Conservation (phyloP, 1,140 invertebrate genomes). For the Drosophila subpulchrella region DNA sequence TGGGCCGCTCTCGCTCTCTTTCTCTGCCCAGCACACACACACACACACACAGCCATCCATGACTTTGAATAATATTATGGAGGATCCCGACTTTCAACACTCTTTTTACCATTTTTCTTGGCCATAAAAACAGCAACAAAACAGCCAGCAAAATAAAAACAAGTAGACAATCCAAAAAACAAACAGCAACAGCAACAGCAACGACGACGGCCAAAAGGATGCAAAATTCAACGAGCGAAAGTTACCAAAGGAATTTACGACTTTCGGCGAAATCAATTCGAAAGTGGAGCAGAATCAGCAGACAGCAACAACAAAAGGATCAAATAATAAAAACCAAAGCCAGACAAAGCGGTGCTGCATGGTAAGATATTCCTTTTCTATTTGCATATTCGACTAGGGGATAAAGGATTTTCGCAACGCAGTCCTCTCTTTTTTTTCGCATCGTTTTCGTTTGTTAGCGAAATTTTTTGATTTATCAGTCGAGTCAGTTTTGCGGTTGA, state of each 20-base stretch:
- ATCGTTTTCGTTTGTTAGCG: constrained; percentile 7
- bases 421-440: constrained; percentile 8
- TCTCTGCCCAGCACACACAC: constrained; percentile 1
- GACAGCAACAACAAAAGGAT: constrained; percentile 25
- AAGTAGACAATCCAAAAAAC: constrained; percentile 49
- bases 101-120: constrained; percentile 54
- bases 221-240: constrained; percentile 57
- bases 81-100: constrained; percentile 71
- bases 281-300: constrained; percentile 59
- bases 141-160: constrained; percentile 45
- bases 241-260: constrained; percentile 78
- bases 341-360: constrained; percentile 25
- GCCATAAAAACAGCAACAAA: constrained; percentile 30
- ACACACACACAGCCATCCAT: constrained; percentile 28
- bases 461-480: constrained; percentile 65
- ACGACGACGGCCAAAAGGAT: constrained; percentile 30
- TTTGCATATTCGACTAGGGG: constrained; percentile 41
- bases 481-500: constrained; percentile 38
- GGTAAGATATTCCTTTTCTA: constrained; percentile 30
- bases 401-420: constrained; percentile 23
- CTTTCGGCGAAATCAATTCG: constrained; percentile 75
- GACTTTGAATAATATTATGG: constrained; percentile 78
- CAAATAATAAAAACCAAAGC: constrained; percentile 25
- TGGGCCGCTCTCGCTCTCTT: constrained; percentile 20
- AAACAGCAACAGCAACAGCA: constrained; percentile 19